Evolutionary conservation across 2,113 vertebrate species (phyloP).

Genomic region (Cranoglanis bouderius): DNA sequence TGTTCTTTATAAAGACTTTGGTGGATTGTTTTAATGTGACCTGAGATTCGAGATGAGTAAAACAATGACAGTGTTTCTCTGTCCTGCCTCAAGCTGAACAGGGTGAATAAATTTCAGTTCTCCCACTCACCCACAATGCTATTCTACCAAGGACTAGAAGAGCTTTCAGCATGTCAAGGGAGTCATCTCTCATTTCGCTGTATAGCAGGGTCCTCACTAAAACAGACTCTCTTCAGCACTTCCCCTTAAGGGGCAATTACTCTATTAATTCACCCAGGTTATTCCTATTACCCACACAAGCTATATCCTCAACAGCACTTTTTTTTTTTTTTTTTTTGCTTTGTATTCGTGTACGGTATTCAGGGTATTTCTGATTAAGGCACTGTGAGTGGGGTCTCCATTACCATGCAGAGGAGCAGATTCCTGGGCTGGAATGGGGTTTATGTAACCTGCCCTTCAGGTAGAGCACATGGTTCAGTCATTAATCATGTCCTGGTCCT

Average conservation of each 20-base stretch:
- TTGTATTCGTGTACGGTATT: conserved; percentile 24
- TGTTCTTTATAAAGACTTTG: conserved; percentile 31
- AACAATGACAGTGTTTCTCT: conserved; percentile 1
- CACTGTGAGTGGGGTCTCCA: conserved; percentile 39
- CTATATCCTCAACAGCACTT: conserved; percentile 17
- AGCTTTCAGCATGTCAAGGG: conserved; percentile 42
- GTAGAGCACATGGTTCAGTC: conserved; percentile 53
- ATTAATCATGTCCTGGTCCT: conserved; percentile 59
- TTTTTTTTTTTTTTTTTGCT: conserved; percentile 7
- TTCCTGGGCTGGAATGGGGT: conserved; percentile 50
- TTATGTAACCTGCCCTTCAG: conserved; percentile 61
- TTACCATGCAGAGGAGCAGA: conserved; percentile 43
- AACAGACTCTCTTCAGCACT: conserved; percentile 6
- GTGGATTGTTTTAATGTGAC: conserved; percentile 31
- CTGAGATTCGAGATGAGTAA: conserved; percentile 5
- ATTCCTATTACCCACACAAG: conserved; percentile 24
- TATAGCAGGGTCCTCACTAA: conserved; percentile 10
- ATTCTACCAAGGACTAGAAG: conserved; percentile 22
- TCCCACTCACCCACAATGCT: neutral
- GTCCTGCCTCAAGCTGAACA: conserved; percentile 24
- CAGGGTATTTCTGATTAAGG: conserved; percentile 46
- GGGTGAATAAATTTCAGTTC: conserved; percentile 21
- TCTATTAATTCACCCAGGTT: conserved; percentile 43
- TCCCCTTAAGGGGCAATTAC: conserved; percentile 46
- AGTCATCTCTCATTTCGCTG: conserved; percentile 28